Percentiles rank a stretch among this genome's conserved stretches.
Evolutionary conservation across 2,113 vertebrate genomes (phyloP).

Genomic region (Herpetotheres cachinnans): DNA sequence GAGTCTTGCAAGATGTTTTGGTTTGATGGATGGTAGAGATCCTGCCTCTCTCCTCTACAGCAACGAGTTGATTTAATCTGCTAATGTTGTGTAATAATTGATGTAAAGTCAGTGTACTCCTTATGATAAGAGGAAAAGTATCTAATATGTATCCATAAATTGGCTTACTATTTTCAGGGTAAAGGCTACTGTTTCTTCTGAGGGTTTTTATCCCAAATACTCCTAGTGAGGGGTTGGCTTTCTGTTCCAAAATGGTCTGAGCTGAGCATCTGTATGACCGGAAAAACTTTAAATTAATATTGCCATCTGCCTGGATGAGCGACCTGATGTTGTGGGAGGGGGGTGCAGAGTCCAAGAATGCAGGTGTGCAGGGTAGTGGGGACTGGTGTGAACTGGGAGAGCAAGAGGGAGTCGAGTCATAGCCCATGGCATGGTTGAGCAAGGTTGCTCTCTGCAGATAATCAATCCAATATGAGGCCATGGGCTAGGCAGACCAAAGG

Average conservation of each 20-base stretch:
- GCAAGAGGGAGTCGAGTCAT: background rate
- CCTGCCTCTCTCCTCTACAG: background rate
- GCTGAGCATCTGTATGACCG: background rate
- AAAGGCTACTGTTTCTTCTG: background rate
- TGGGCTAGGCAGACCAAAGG: background rate
- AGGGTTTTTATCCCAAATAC: background rate
- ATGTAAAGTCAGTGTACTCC: background rate
- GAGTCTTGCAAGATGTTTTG: background rate
- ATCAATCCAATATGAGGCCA: conserved; percentile 43
- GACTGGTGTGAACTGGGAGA: background rate
- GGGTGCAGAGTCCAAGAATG: background rate
- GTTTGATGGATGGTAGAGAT: background rate
- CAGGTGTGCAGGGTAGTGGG: background rate
- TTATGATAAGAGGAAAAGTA: background rate
- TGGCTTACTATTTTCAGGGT: background rate
- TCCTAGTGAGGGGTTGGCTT: background rate
- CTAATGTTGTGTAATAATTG: background rate
- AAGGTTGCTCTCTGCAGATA: conserved; percentile 44
- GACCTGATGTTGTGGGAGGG: background rate
- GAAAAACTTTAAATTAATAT: background rate
- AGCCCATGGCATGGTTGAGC: background rate
- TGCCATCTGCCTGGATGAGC: background rate
- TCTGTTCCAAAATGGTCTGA: background rate
- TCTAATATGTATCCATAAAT: background rate
- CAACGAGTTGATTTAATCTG: background rate